Percentiles rank a stretch among this genome's conserved stretches.
Conservation (phyloP, 1,140 invertebrate species). For the Sipha flava region DNA sequence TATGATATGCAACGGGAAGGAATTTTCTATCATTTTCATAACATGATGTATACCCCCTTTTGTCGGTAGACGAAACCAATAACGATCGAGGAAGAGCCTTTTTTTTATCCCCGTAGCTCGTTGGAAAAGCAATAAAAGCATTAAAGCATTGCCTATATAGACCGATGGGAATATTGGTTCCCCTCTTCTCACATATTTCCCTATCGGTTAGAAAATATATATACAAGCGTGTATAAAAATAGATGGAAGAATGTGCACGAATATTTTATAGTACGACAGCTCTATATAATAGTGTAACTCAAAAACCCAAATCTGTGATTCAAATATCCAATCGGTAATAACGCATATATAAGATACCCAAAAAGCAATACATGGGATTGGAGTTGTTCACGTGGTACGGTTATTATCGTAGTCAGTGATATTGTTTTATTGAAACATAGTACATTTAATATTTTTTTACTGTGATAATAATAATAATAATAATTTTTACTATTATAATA, state of each 20-base stretch:
- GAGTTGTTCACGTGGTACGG: too few relatives aligned
- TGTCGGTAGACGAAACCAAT: conserved; percentile 15
- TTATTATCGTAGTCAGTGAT: too few relatives aligned
- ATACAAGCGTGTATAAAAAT: not conserved
- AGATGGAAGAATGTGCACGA: not conserved
- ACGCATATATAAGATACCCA: too few relatives aligned
- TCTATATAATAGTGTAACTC: conserved; percentile 7
- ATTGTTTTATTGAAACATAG: too few relatives aligned
- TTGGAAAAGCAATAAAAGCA: conserved; percentile 23
- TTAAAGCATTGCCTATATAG: conserved; percentile 1
- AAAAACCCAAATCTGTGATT: not conserved
- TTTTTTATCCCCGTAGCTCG: not conserved
- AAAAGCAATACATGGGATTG: too few relatives aligned
- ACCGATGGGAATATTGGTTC: conserved; percentile 8
- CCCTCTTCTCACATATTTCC: conserved; percentile 11
- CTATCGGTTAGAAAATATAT: not conserved
- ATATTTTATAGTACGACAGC: not conserved
- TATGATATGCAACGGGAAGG: not conserved
- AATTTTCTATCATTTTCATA: conserved; percentile 22
- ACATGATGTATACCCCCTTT: not conserved
- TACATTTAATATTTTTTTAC: too few relatives aligned
- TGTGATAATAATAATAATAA: too few relatives aligned
- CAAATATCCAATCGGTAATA: not conserved
- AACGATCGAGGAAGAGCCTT: conserved; percentile 5
- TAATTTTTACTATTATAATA: too few relatives aligned